phyloP scores from a whole-genome alignment of 2,888 invertebrate species.

The Netelia melanura region DNA sequence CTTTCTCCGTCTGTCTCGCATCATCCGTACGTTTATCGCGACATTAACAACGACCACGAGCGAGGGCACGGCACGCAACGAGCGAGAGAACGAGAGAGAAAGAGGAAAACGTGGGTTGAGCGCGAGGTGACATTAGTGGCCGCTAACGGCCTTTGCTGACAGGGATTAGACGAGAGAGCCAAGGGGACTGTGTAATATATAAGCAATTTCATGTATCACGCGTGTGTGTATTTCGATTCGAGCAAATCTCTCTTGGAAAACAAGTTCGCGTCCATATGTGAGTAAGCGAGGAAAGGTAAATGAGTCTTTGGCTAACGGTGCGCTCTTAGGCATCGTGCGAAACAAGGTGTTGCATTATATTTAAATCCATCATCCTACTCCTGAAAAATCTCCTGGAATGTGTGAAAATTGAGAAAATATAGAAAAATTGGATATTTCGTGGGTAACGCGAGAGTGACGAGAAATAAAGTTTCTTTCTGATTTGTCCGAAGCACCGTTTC shows the following conservation, averaged over 20 bases:
- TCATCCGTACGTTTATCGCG: slow-evolving; percentile 60
- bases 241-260: slow-evolving; percentile 36
- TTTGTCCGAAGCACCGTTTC: not conserved
- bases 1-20: slow-evolving; percentile 17
- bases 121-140: slow-evolving; percentile 68
- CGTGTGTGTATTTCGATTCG: slow-evolving; percentile 33
- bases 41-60: slow-evolving; percentile 68
- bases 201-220: slow-evolving; percentile 55
- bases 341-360: no score
- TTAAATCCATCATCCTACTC: no score
- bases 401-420: no score
- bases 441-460: no score
- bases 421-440: no score
- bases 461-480: not conserved
- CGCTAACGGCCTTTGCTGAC: slow-evolving; percentile 64
- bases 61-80: slow-evolving; percentile 20
- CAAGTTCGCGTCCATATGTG: slow-evolving; percentile 28
- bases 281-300: not conserved
- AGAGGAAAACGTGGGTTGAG: slow-evolving; percentile 58
- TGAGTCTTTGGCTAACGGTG: not conserved
- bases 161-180: slow-evolving; percentile 65
- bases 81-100: slow-evolving; percentile 45
- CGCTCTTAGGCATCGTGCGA: no score
- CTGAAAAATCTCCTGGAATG: no score
- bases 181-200: slow-evolving; percentile 37